These are phyloP conservation scores for Galerucella calmariensis DNA, from an alignment of 2,888 invertebrate genomes.

Conservation along the genomic window DNA sequence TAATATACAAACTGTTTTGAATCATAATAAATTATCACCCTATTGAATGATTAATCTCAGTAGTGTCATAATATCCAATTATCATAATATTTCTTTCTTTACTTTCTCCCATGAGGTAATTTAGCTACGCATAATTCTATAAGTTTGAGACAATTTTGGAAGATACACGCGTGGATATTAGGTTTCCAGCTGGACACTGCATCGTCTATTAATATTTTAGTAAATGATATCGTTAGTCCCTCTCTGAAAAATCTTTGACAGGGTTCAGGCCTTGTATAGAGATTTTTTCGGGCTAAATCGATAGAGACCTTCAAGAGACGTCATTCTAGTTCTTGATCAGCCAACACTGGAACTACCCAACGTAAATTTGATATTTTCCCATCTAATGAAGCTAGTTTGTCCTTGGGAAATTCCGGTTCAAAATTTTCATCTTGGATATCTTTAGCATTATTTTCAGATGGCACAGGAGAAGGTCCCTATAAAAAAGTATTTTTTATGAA, in stretches of 20 bases:
- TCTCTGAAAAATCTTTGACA: constrained; percentile 96
- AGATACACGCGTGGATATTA: constrained; percentile 95
- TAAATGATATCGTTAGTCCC: constrained; percentile 92
- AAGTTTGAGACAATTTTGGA: constrained; percentile 91
- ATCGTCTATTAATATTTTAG: constrained; percentile 96
- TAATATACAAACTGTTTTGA: no score
- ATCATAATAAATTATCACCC: no score
- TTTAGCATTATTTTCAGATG: constrained; percentile 52
- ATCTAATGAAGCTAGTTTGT: constrained; percentile 88
- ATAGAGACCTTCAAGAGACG: constrained; percentile 89
- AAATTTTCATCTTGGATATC: constrained; percentile 61
- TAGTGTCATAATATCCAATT: no score
- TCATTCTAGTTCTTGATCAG: constrained; percentile 95
- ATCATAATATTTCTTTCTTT: no score
- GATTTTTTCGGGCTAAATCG: constrained; percentile 86
- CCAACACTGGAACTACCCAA: constrained; percentile 97
- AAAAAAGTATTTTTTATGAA: constrained; percentile 15
- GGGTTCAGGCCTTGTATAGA: constrained; percentile 87
- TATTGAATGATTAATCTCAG: no score
- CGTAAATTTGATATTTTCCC: constrained; percentile 96
- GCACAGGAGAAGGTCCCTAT: constrained; percentile 53
- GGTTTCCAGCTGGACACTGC: constrained; percentile 98
- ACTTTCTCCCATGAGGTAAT: constrained; percentile 82
- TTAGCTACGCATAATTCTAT: constrained; percentile 94
- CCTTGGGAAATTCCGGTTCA: constrained; percentile 85